Base-by-base conservation (phyloP, 2,888 invertebrate genomes). In the Helleia helle region DNA sequence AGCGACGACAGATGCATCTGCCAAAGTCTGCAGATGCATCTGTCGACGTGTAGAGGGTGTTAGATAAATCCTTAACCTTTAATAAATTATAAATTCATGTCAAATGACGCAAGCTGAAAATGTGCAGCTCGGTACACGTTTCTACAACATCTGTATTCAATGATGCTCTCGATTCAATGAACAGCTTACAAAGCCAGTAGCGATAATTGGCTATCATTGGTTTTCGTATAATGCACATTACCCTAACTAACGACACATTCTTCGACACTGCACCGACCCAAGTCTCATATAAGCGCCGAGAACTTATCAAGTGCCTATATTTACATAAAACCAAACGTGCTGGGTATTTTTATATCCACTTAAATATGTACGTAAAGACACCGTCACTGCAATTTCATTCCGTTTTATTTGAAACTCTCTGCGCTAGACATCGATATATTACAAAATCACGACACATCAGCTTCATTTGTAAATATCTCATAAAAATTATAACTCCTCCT, bases 331-430 rank as follows among this genome's bases (percentile, higher is more conserved):
- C 34, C 22, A 22, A 34, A 39, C 28, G 36, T 41, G 39, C 40
- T 24, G n/a, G n/a, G n/a, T n/a, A n/a, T n/a, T n/a, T n/a, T n/a
- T n/a, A n/a, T n/a, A n/a, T n/a, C n/a, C n/a, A n/a, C n/a, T n/a
- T n/a, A n/a, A n/a, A n/a, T n/a, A n/a, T n/a, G n/a, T n/a, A n/a
- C n/a, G n/a, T n/a, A n/a, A n/a, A n/a, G n/a, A n/a, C n/a, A n/a
- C n/a, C n/a, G 41, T 31, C 43, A 46, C 43, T 62, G 63, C 68
- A 58, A 62, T 65, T 64, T 61, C 58, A 65, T 69, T 66, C 61
- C 56, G 58, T 68, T 69, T 70, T 71, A 70, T 71, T 70, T 61
- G 61, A 61, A 63, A 56, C 59, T 54, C 55, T 52, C 57, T 52
- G 50, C 55, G 52, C 55, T 54, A 47, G 43, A 41, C 36, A 27